These are phyloP conservation scores for Henricia sp. DNA, from an alignment of 53 echinoderm and acorn worm species.

Conservation along the genomic window DNA sequence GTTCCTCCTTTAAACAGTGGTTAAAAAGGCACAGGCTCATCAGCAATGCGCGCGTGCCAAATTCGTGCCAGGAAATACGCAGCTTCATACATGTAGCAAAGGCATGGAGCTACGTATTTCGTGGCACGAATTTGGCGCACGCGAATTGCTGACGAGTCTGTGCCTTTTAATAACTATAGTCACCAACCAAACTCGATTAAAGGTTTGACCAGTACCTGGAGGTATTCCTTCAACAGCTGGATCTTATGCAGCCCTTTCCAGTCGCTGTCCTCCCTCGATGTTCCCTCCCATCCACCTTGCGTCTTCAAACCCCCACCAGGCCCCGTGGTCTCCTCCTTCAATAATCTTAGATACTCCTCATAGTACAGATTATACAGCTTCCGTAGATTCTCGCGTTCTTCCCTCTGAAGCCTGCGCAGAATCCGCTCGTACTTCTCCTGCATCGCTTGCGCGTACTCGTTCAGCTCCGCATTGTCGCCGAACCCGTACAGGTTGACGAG, in stretches of 20 bases:
- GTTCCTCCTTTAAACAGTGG: neutral
- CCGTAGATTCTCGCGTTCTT: constrained; percentile 26
- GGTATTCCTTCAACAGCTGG: constrained; percentile 41
- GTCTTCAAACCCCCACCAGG: neutral
- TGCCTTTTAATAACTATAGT: too few relatives aligned
- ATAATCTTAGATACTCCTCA: constrained; percentile 27
- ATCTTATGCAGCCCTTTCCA: constrained; percentile 49
- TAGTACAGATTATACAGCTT: constrained; percentile 46
- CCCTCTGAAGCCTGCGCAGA: constrained; percentile 4
- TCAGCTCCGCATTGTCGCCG: constrained; percentile 4
- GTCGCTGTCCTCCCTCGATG: neutral
- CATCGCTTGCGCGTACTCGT: constrained; percentile 39
- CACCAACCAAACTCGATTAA: too few relatives aligned
- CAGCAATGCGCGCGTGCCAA: too few relatives aligned
- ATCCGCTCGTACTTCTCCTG: constrained; percentile 3
- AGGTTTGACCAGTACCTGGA: constrained; percentile 51
- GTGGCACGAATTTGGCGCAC: too few relatives aligned
- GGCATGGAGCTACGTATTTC: too few relatives aligned
- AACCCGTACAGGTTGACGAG: constrained; percentile 32
- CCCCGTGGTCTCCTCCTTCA: neutral
- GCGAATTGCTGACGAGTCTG: too few relatives aligned
- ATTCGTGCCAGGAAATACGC: too few relatives aligned
- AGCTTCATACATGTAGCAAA: too few relatives aligned
- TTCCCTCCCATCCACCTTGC: neutral
- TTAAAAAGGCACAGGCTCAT: too few relatives aligned